Evolutionary conservation across 2,113 vertebrate genomes (phyloP), one percentile per base, ranked within the genome.

Genomic region (Malurus melanocephalus): DNA sequence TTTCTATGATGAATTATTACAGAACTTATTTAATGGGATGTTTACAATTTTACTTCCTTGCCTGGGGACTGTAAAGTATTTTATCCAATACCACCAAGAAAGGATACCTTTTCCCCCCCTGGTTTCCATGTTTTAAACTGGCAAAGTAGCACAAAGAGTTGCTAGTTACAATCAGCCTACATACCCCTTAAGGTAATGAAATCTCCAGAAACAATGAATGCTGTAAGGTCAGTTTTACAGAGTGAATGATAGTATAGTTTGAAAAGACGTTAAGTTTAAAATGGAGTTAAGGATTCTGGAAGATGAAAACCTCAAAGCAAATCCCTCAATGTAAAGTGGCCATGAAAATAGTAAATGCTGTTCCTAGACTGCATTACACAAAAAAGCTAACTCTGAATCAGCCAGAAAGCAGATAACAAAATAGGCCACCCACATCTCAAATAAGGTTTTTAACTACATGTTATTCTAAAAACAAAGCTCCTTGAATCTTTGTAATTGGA

Each of bases 401-500:
- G 2, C 32, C 38, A 90, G 59, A 90, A 90, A 92, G 16, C 18
- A 66, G 42, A 76, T 85, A 61, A 81, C n/a, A 65, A 92, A 94
- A 75, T 40, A 51, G 3, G 19, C 35, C 35, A 79, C 16, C 13
- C 33, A 55, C 62, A 73, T 69, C 66, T 90, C 67, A 76, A 74
- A 76, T 40, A 73, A 76, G 23, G 55, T 72, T 89, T 76, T 89
- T 76, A 68, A 46, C 46, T 28, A 24, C 33, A 49, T 30, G 4
- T 27, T 90, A 80, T 83, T 89, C 72, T 80, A 43, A 79, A 79
- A 86, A 65, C 18, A 81, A 75, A 24, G 20, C 24, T 45, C 33
- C 11, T 49, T 84, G 77, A 92, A 92, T 92, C 48, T 90, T 75
- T 85, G 7, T 85, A 85, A 82, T 72, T 86, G 61, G 46, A 90